phyloP scores from a whole-genome alignment of 2,888 invertebrate species.

The Trisateles emortualis region DNA sequence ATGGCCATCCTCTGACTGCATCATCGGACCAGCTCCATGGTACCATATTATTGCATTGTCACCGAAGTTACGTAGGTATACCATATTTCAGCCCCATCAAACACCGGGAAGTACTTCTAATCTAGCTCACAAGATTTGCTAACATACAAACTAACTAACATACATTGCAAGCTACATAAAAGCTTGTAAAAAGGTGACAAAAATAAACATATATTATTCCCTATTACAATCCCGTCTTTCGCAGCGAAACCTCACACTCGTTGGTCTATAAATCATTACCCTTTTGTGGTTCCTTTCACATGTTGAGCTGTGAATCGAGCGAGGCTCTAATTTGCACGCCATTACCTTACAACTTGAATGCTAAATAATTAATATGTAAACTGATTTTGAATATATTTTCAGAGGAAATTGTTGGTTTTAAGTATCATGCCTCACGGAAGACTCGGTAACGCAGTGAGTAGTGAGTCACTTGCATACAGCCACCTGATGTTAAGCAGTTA shows the following conservation, averaged over 20 bases:
- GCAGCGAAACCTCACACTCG: constrained; percentile 25
- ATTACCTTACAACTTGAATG: constrained; percentile 15
- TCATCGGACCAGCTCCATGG: too few relatives aligned
- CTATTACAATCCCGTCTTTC: constrained; percentile 13
- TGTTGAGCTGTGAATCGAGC: constrained; percentile 23
- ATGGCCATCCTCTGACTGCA: too few relatives aligned
- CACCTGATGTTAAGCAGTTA: too few relatives aligned
- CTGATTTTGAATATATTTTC: not conserved
- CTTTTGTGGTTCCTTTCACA: constrained; percentile 38
- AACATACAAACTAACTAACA: too few relatives aligned
- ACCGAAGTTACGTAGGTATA: too few relatives aligned
- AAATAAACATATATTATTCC: not conserved
- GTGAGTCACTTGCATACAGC: too few relatives aligned
- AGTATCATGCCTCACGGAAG: not conserved
- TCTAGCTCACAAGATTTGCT: too few relatives aligned
- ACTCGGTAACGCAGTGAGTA: too few relatives aligned
- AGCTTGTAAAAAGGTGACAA: not conserved
- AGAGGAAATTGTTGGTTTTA: not conserved
- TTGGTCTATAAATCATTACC: constrained; percentile 42
- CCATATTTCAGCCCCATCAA: too few relatives aligned
- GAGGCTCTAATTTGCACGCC: constrained; percentile 35
- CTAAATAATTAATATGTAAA: constrained; percentile 30
- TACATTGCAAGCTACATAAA: too few relatives aligned
- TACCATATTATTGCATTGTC: too few relatives aligned
- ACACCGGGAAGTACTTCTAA: too few relatives aligned